phyloP scores from a whole-genome alignment of 1,140 invertebrate species.

The Pogonus chalceus region DNA sequence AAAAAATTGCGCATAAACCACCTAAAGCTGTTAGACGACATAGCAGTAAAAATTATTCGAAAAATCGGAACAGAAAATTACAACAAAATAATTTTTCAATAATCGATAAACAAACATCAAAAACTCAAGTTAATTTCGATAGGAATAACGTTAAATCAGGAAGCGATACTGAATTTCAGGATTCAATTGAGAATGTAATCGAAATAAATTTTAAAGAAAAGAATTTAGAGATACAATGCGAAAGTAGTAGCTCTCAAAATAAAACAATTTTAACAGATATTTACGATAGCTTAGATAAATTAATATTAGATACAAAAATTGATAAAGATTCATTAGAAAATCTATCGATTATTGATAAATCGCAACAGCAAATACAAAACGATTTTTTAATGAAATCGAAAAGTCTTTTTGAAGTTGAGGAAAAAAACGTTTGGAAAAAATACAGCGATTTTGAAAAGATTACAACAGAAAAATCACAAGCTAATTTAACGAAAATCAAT shows the following conservation, averaged over 20 bases:
- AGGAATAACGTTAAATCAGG: conserved; percentile 30
- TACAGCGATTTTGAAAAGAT: conserved; percentile 16
- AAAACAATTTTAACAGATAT: conserved; percentile 25
- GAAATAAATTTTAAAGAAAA: conserved; percentile 33
- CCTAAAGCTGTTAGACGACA: conserved; percentile 37
- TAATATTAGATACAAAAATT: conserved; percentile 21
- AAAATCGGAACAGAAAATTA: conserved; percentile 20
- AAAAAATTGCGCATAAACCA: conserved; percentile 44
- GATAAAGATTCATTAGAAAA: conserved; percentile 26
- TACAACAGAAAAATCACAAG: conserved; percentile 14
- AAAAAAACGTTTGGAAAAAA: conserved; percentile 15
- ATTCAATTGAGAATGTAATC: conserved; percentile 22
- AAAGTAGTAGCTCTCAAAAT: conserved; percentile 16
- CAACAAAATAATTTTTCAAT: conserved; percentile 31
- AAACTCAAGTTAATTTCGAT: conserved; percentile 16
- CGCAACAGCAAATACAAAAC: background rate
- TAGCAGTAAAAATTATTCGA: conserved; percentile 26
- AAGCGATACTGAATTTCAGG: conserved; percentile 12
- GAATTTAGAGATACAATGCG: conserved; percentile 29
- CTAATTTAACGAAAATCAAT: background rate
- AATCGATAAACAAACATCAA: conserved; percentile 34
- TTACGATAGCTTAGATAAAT: conserved; percentile 32
- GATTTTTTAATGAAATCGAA: background rate
- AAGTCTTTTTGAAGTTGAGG: background rate
- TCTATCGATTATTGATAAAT: background rate